Base-by-base conservation (phyloP, 1,140 invertebrate species). In the Oedothorax gibbosus region DNA sequence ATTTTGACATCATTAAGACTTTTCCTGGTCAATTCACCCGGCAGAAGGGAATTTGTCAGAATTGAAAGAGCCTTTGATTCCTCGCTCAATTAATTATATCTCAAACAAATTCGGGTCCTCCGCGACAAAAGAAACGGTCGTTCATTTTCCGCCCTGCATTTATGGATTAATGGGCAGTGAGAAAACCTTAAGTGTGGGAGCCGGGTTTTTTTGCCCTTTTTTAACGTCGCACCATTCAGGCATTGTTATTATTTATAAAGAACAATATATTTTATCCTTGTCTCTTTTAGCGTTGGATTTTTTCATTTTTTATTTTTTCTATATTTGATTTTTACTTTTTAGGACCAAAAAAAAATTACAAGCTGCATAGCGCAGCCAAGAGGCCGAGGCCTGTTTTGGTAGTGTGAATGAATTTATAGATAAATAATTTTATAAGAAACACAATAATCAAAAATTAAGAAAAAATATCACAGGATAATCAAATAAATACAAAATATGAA, bases 1-100 rank as follows among this genome's bases (percentile, higher is more conserved):
- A 79, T 79, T 79, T 79, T 79, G 66, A 79, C 77, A 79, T 79
- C 77, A 79, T 79, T 79, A 79, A 79, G 77, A 79, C 77, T 68
- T 79, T 79, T 79, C 75, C 77, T 79, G 77, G 77, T 79, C 77
- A 79, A 64, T 79, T 69, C 77, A 35, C 77, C 65, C 60, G 56
- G 15, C 56, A 65, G 64, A 69, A 79, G 77, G 65, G 66, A 79
- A 79, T 79, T 79, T 79, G 77, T 79, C 77, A 79, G 77, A 79
- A 79, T 79, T 69, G 77, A 79, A 79, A 66, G 77, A 56, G 49
- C 65, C 77, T 79, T 79, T 79, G 77, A 79, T 68, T 79, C 77
- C 21, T 14, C 62, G 77, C 77, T 79, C 77, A 69, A 79, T 79
- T 79, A 79, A 79, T 79, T 79, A 79, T 68, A 50, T 54, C 77